Evolutionary conservation across 2,797 vertebrate genomes (phyloP).

Genomic region (Eutrigla gurnardus): DNA sequence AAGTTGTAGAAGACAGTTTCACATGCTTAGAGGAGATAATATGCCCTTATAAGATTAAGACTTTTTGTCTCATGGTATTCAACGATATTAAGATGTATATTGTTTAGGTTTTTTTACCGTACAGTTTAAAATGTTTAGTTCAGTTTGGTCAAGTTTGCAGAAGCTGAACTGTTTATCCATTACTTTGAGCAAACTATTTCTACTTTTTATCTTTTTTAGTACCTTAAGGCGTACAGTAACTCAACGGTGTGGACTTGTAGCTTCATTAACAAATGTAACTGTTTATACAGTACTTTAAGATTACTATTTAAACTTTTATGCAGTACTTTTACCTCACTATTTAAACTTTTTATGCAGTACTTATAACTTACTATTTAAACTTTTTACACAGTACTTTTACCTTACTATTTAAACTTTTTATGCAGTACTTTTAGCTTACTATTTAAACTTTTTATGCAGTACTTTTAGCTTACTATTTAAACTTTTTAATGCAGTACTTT

Average conservation of each 20-base stretch:
- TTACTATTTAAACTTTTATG: too few relatives aligned
- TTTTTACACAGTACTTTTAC: too few relatives aligned
- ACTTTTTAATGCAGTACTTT: too few relatives aligned
- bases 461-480: too few relatives aligned
- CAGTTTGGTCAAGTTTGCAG: not conserved
- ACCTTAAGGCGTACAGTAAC: too few relatives aligned
- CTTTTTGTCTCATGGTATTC: not conserved
- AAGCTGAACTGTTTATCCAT: not conserved
- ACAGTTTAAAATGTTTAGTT: not conserved
- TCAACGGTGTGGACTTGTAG: too few relatives aligned
- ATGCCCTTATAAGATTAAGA: not conserved
- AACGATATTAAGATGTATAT: not conserved
- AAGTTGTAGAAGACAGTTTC: slow-evolving; percentile 7
- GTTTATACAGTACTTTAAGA: not conserved
- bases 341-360: not conserved
- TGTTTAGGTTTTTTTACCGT: not conserved
- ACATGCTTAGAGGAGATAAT: slow-evolving; percentile 8
- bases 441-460: too few relatives aligned
- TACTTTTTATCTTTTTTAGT: too few relatives aligned
- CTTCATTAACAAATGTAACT: not conserved
- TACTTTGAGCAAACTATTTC: not conserved
- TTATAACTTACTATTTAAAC: too few relatives aligned
- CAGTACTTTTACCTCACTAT: not conserved
- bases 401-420: too few relatives aligned
- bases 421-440: too few relatives aligned